Evolutionary conservation across 2,113 vertebrate genomes (phyloP).

Genomic region (Microcebus griseorufus): DNA sequence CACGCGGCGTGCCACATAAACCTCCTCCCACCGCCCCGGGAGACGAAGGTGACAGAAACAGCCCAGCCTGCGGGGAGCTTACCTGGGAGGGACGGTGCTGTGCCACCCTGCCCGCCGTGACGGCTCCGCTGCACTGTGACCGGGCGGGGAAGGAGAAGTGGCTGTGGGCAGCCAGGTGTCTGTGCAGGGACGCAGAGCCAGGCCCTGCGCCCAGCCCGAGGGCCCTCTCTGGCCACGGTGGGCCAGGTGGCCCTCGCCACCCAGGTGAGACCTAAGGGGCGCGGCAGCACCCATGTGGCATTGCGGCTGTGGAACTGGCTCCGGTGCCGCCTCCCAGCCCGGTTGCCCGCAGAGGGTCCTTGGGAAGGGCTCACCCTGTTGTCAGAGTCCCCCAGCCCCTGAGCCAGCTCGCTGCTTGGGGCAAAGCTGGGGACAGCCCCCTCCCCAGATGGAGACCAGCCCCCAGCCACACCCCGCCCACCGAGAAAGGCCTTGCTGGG

Average conservation of each 20-base stretch:
- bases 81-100: background rate
- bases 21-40: accelerated
- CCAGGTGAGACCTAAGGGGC: background rate
- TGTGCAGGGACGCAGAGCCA: accelerated
- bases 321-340: accelerated
- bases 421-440: conserved; percentile 9
- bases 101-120: accelerated
- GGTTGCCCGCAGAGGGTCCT: accelerated
- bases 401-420: conserved; percentile 59
- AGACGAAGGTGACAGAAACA: accelerated
- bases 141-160: accelerated
- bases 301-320: accelerated
- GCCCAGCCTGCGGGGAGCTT: background rate
- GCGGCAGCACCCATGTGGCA: accelerated
- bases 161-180: no score
- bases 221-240: accelerated
- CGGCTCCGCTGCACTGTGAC: accelerated
- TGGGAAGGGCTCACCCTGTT: accelerated
- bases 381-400: conserved; percentile 26
- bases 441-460: conserved; percentile 51
- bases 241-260: accelerated
- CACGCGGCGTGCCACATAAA: accelerated
- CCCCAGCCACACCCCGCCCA: no score
- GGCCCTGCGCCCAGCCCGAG: accelerated
- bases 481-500: no score